phyloP scores from a whole-genome alignment of 2,113 vertebrate species.

The Pteropus alecto region DNA sequence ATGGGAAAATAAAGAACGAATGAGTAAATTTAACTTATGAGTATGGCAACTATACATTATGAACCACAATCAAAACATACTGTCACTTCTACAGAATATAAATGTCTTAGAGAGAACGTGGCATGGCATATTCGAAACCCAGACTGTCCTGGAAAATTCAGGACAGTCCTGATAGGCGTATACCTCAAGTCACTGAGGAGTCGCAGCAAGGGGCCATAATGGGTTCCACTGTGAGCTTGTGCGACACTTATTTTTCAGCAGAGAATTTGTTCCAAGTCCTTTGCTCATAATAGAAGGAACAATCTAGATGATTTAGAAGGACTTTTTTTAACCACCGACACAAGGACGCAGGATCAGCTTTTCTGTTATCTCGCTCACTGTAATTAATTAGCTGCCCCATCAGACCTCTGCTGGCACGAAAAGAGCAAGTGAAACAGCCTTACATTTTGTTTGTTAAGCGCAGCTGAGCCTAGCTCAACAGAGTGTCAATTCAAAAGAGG shows the following conservation, averaged over 20 bases:
- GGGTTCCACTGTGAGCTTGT: background rate
- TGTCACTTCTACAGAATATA: background rate
- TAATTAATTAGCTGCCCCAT: slow-evolving; percentile 19
- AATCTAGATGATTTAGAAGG: slow-evolving; percentile 5
- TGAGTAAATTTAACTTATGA: background rate
- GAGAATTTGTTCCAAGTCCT: background rate
- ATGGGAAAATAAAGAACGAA: background rate
- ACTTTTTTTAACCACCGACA: background rate
- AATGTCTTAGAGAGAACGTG: background rate
- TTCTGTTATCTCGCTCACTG: slow-evolving; percentile 20
- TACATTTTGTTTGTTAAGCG: slow-evolving; percentile 54
- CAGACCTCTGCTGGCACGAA: slow-evolving; percentile 21
- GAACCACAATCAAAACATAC: background rate
- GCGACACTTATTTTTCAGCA: background rate
- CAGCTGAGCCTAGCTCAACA: slow-evolving; percentile 72
- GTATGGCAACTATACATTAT: background rate
- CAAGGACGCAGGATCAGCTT: background rate
- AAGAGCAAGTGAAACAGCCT: slow-evolving; percentile 45
- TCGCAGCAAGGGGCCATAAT: background rate
- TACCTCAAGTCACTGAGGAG: background rate
- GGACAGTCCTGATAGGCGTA: background rate
- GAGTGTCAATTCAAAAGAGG: slow-evolving; percentile 63
- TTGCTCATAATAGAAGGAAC: background rate
- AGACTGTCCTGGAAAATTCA: background rate
- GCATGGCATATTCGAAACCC: background rate